phyloP scores from a whole-genome alignment of 2,888 invertebrate species.

The Argyresthia goedartella region DNA sequence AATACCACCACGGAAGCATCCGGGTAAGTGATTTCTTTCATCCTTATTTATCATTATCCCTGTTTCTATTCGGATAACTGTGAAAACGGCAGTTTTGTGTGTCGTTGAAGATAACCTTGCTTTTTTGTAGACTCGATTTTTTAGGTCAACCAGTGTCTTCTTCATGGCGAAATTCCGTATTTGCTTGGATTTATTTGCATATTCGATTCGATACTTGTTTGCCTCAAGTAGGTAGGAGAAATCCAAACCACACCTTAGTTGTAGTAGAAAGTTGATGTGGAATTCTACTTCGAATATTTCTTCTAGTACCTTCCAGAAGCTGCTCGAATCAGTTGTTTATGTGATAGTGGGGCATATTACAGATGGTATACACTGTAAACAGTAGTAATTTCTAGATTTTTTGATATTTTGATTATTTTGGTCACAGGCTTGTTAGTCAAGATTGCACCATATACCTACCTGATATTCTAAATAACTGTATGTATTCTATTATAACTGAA shows the following conservation, averaged over 20 bases:
- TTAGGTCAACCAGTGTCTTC: constrained; percentile 58
- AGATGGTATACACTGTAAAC: no score
- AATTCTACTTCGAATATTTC: not conserved
- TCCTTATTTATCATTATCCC: constrained; percentile 15
- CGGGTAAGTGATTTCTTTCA: constrained; percentile 45
- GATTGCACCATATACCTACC: no score
- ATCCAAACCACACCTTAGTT: constrained; percentile 9
- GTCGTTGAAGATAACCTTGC: constrained; percentile 27
- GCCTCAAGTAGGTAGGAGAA: constrained; percentile 16
- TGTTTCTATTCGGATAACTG: constrained; percentile 18
- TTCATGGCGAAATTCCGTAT: constrained; percentile 32
- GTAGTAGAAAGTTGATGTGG: not conserved
- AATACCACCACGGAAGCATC: constrained; percentile 59
- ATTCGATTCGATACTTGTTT: constrained; percentile 18
- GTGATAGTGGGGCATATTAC: no score
- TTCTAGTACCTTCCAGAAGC: no score
- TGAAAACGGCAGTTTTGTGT: constrained; percentile 18
- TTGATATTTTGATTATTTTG: no score
- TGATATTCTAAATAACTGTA: no score
- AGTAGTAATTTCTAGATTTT: no score
- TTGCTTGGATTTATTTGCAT: constrained; percentile 33
- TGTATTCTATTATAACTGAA: no score
- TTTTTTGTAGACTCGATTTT: constrained; percentile 26
- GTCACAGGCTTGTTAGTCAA: no score
- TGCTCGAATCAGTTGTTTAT: no score